These are phyloP conservation scores for Sinella curviseta DNA, from an alignment of 1,140 invertebrate species.

Conservation along the genomic window DNA sequence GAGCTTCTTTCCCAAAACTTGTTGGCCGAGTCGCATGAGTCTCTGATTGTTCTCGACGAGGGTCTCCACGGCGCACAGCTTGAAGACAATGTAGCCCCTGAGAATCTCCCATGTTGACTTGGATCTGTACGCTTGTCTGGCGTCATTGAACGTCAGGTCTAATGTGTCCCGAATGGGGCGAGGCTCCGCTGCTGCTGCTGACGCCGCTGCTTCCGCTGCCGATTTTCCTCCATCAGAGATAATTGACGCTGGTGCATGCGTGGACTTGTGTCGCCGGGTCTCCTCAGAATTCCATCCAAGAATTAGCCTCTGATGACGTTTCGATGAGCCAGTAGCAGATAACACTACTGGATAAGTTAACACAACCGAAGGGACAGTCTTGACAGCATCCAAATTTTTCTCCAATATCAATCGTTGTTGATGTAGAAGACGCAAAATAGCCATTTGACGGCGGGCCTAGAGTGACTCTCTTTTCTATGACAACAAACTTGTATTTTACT, in stretches of 20 bases:
- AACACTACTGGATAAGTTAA: neutral
- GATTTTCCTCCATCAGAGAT: no score
- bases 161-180: constrained; percentile 68
- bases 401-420: neutral
- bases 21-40: constrained; percentile 81
- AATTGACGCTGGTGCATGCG: constrained; percentile 38
- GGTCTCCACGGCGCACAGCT: constrained; percentile 83
- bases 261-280: constrained; percentile 20
- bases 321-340: no score
- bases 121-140: constrained; percentile 63
- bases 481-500: neutral
- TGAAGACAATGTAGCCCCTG: constrained; percentile 88
- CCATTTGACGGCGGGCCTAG: constrained; percentile 20
- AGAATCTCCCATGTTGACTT: constrained; percentile 93
- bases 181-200: constrained; percentile 44
- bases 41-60: constrained; percentile 92
- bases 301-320: no score
- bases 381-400: neutral
- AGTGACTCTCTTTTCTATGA: neutral
- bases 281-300: neutral
- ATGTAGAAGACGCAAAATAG: constrained; percentile 10
- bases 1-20: constrained; percentile 78
- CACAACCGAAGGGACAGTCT: neutral
- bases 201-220: neutral
- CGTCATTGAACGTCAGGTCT: constrained; percentile 75